phyloP scores from a whole-genome alignment of 2,797 vertebrate species.

The Diceros bicornis region DNA sequence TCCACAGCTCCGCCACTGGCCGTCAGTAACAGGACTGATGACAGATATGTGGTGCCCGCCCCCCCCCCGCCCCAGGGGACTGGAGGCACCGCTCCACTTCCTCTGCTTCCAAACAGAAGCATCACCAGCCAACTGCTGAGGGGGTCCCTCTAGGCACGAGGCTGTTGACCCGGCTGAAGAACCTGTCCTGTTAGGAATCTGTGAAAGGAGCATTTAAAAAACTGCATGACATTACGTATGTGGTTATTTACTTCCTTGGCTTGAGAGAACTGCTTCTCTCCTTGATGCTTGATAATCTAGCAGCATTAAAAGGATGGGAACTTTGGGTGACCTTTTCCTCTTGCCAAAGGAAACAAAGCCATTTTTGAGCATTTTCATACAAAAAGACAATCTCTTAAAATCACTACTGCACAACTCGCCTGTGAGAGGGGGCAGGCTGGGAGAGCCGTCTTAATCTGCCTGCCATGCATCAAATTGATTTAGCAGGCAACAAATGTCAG shows the following conservation, averaged over 20 bases:
- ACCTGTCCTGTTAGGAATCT: background rate
- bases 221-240: rapidly evolving
- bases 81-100: rapidly evolving
- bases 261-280: background rate
- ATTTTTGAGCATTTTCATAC: constrained; percentile 62
- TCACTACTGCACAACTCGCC: background rate
- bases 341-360: constrained; percentile 57
- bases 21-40: no score
- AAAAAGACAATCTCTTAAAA: constrained; percentile 63
- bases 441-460: background rate
- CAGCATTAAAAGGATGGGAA: background rate
- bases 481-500: constrained; percentile 46
- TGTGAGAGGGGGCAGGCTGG: background rate
- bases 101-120: background rate
- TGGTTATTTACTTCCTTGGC: background rate
- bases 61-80: background rate
- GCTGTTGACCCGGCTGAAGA: background rate
- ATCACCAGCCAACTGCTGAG: background rate
- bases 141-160: rapidly evolving
- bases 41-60: rapidly evolving
- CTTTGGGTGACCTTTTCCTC: background rate
- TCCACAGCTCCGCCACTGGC: rapidly evolving
- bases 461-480: constrained; percentile 9
- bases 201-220: background rate
- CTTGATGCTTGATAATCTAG: background rate